A percentile compares a stretch with the other conserved stretches of the same genome.
These are phyloP conservation scores for Cantharis rustica DNA, from an alignment of 2,888 invertebrate species.

Conservation along the genomic window DNA sequence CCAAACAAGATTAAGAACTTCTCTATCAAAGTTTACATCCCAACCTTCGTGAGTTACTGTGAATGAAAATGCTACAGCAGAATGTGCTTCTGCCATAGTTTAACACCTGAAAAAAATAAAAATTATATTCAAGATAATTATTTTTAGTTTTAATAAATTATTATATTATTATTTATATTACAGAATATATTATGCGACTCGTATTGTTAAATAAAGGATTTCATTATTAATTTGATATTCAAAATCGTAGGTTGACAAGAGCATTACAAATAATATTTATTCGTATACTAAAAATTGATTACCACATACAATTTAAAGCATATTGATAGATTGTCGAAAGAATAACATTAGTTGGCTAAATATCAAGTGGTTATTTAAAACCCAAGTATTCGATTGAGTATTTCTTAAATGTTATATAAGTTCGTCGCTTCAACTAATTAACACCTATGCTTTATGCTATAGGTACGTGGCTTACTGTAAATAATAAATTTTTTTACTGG, in stretches of 20 bases:
- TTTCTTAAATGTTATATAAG: background rate
- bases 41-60: conserved; percentile 98
- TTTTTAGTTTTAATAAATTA: too few species aligned
- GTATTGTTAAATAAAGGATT: too few species aligned
- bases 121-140: too few species aligned
- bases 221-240: background rate
- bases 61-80: conserved; percentile 97
- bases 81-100: conserved; percentile 96
- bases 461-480: background rate
- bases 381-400: background rate
- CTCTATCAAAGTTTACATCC: conserved; percentile 96
- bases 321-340: background rate
- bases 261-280: background rate
- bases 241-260: background rate
- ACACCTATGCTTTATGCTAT: background rate
- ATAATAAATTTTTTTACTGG: background rate
- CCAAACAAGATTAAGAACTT: conserved; percentile 94
- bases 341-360: background rate
- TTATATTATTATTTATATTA: too few species aligned
- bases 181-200: too few species aligned
- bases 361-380: background rate
- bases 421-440: background rate
- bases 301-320: background rate
- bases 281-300: background rate
- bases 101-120: conserved; percentile 18